phyloP scores from a whole-genome alignment of 37 sponge, comb jelly and placozoan genomes.

The Halichondria panicea region DNA sequence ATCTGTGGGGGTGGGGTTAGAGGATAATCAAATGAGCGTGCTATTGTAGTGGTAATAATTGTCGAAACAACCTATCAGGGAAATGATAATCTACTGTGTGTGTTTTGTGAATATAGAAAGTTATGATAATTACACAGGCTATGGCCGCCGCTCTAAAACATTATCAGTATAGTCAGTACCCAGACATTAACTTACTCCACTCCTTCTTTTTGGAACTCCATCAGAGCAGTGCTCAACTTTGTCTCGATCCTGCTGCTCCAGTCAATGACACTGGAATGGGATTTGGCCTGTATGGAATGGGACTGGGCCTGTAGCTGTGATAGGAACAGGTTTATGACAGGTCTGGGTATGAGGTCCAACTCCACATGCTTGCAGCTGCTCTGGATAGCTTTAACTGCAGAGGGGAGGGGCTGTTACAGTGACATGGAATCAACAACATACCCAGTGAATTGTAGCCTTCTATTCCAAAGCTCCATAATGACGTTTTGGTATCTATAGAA shows the following conservation, averaged over 20 bases:
- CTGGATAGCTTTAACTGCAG: constrained; percentile 20
- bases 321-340: constrained; percentile 55
- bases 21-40: not conserved
- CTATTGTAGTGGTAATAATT: not conserved
- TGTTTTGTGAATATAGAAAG: too few species aligned
- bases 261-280: not conserved
- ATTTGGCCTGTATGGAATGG: not conserved
- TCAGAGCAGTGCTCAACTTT: constrained; percentile 56
- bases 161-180: too few species aligned
- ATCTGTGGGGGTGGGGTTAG: too few species aligned
- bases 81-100: too few species aligned
- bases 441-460: constrained; percentile 52
- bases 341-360: constrained; percentile 51
- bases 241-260: constrained; percentile 28
- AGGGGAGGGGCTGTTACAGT: not conserved
- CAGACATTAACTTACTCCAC: constrained; percentile 59
- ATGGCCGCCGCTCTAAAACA: not conserved
- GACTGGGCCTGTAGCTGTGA: not conserved
- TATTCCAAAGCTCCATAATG: constrained; percentile 66
- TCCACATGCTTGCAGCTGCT: constrained; percentile 48
- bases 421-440: constrained; percentile 1
- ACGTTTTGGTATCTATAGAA: constrained; percentile 61
- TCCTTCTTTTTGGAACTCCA: constrained; percentile 88
- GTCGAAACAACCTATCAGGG: not conserved
- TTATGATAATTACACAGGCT: not conserved